phyloP scores from a whole-genome alignment of 2,888 invertebrate species.

The Augochlorella aurata region DNA sequence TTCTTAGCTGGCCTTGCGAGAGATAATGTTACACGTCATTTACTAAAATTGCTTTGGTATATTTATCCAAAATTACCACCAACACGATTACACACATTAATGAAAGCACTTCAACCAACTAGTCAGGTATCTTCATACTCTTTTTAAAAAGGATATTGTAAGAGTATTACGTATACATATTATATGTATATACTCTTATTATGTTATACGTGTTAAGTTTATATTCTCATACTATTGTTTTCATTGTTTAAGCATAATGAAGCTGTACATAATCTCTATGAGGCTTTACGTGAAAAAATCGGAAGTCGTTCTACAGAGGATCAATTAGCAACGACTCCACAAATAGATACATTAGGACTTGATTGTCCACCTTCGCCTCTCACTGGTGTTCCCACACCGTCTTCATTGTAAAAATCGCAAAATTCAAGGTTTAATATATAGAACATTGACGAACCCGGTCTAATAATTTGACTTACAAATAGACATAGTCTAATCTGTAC shows the following conservation, averaged over 20 bases:
- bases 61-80: slow-evolving; percentile 93
- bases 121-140: slow-evolving; percentile 79
- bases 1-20: slow-evolving; percentile 94
- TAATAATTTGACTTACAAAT: slow-evolving; percentile 14
- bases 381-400: slow-evolving; percentile 59
- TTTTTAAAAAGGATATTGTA: neutral
- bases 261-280: slow-evolving; percentile 91
- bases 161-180: neutral
- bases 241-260: slow-evolving; percentile 87
- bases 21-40: slow-evolving; percentile 95
- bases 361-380: slow-evolving; percentile 88
- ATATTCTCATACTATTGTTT: slow-evolving; percentile 24
- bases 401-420: slow-evolving; percentile 30
- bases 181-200: neutral
- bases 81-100: slow-evolving; percentile 89
- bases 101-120: slow-evolving; percentile 89
- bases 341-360: slow-evolving; percentile 86
- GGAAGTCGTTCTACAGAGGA: slow-evolving; percentile 84
- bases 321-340: slow-evolving; percentile 85
- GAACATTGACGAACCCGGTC: slow-evolving; percentile 6
- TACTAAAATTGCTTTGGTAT: slow-evolving; percentile 95
- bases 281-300: slow-evolving; percentile 90
- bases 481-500: slow-evolving; percentile 8
- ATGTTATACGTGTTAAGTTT: too few species aligned
- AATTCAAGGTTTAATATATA: neutral